Evolutionary conservation across 1,140 invertebrate species (phyloP), one percentile per base, ranked within the genome.

Genomic region (Probaryconus sp.): DNA sequence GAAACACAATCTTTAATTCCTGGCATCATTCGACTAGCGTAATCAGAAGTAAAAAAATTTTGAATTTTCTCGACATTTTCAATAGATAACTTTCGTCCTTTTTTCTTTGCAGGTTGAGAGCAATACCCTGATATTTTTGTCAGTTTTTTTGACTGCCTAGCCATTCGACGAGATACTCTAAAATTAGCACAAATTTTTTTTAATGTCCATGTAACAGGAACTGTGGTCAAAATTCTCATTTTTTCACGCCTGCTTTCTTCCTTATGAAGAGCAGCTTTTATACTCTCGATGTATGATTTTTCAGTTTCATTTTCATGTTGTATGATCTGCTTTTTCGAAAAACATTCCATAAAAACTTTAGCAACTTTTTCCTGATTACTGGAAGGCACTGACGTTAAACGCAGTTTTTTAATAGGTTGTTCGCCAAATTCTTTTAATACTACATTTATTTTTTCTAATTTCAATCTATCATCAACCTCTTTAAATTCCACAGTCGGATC

Each of bases 1-100:
- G 53, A 33, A 7, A 43, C 37, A 13, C 38, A 56, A 13, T 56
- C 53, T 33, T 65, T 65, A 14, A 65, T 55, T 18, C 61, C 48
- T 1, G 61, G 50, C 50, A 45, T 43, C 40, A 53, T 37, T 7
- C 50, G 30, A 13, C 48, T 55, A 11, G 31, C 11, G 1, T 55
- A n/a, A 37, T 65, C 61, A n/a, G 50, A 55, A 9, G 24, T 31
- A 43, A 40, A 67, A 47, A 67, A 67, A 9, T 24, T 6, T 26
- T 24, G 2, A 2, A 60, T 31, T 14, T 20, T 28, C 38, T 61
- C 43, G 2, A 13, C 16, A 0, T 11, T 40, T 16, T 11, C 16
- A 13, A 14, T 3, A 10, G 6, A 10, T 2, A 55, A 7, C 1
- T 30, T 40, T 24, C 24, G 16, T 16, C 51, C 51, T n/a, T 14